Evolutionary conservation across 2,113 vertebrate species (phyloP).

Genomic region (Silurus asotus): DNA sequence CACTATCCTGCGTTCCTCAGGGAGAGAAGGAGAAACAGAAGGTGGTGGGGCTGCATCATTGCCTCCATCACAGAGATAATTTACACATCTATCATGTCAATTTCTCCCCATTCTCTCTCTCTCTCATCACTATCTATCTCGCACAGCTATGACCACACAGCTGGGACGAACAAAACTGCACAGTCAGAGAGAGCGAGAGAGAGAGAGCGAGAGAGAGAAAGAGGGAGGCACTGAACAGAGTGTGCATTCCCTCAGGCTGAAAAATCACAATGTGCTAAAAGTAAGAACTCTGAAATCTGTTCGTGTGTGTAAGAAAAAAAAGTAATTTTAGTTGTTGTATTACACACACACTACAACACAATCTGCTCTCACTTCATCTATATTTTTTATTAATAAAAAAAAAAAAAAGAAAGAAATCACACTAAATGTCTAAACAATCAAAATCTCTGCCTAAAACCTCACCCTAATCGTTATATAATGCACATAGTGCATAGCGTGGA

Average conservation of each 20-base stretch:
- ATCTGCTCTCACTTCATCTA: not conserved
- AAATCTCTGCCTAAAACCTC: not conserved
- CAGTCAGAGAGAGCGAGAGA: conserved; percentile 51
- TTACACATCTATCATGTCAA: conserved; percentile 99
- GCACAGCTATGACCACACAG: conserved; percentile 80
- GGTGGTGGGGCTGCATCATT: conserved; percentile 99
- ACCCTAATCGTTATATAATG: not conserved
- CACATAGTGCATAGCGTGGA: not conserved
- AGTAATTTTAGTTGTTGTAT: not conserved
- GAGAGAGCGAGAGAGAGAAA: conserved; percentile 1
- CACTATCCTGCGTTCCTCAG: conserved; percentile 63
- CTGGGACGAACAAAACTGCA: conserved; percentile 67
- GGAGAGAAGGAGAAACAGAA: conserved; percentile 87
- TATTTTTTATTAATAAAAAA: not conserved
- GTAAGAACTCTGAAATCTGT: not conserved
- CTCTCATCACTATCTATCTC: conserved; percentile 92
- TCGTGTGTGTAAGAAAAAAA: not conserved
- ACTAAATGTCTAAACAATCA: not conserved
- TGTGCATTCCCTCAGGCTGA: conserved; percentile 6
- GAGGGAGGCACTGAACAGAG: conserved; percentile 8
- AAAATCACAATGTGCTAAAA: conserved; percentile 8
- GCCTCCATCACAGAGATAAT: conserved; percentile 99
- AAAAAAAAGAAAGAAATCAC: not conserved
- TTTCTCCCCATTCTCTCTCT: conserved; percentile 86
- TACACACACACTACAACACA: not conserved